A percentile compares a stretch with the other conserved stretches of the same genome.
Conservation (phyloP, 1,140 invertebrate species). For the Cepaea nemoralis region DNA sequence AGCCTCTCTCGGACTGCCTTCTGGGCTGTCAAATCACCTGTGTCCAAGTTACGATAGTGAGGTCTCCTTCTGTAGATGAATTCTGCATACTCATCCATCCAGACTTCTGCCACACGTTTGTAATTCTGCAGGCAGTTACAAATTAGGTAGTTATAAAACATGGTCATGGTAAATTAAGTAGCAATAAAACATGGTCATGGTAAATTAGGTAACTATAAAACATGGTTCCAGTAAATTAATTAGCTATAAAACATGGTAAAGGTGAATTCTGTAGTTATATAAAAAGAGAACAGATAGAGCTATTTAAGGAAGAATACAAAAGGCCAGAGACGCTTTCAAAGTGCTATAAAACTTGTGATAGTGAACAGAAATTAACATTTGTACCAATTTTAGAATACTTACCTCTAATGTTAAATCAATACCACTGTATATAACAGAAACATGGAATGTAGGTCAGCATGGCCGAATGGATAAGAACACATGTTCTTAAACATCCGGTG, state of each 20-base stretch:
- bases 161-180: too few species aligned
- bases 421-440: too few species aligned
- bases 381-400: not conserved
- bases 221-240: too few species aligned
- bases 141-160: not conserved
- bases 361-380: not conserved
- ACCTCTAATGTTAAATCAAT: too few species aligned
- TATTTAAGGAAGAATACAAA: too few species aligned
- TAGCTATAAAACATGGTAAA: too few species aligned
- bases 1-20: slow-evolving; percentile 81
- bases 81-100: slow-evolving; percentile 89
- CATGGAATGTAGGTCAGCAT: too few species aligned
- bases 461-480: too few species aligned
- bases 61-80: slow-evolving; percentile 86
- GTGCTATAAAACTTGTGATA: not conserved
- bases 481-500: too few species aligned
- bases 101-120: slow-evolving; percentile 78
- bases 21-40: slow-evolving; percentile 86
- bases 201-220: too few species aligned
- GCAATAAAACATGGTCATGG: too few species aligned
- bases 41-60: slow-evolving; percentile 78
- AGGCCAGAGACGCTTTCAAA: not conserved
- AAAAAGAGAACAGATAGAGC: not conserved
- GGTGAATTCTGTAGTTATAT: not conserved
- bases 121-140: slow-evolving; percentile 73